Evolutionary conservation across 2,888 invertebrate genomes (phyloP), one percentile per base, ranked within the genome.

Genomic region (Ectemnius cavifrons): DNA sequence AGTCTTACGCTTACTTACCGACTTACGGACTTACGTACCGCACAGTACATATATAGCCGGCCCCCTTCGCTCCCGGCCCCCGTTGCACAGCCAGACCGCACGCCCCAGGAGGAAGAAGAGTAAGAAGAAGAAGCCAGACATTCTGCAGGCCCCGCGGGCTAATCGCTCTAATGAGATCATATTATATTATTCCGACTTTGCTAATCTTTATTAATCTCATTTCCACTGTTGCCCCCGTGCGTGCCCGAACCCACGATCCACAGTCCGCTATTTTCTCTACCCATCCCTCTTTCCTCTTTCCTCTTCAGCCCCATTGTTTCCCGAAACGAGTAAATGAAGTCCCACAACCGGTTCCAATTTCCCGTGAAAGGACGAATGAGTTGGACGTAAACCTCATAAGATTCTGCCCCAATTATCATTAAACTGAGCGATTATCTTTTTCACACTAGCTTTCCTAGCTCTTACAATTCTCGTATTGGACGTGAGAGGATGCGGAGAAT

Each of bases 121-220:
- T 6, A 37, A 37, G 79, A 79, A 78, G 80, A 85, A 85, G 89
- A 90, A 90, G 89, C 89, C 90, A 89, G 89, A 90, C 89, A 88
- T 88, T 85, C 85, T 84, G 86, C 86, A 84, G 86, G 84, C 83
- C 82, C 85, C 85, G 81, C 82, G 83, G 82, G 89, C 89, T 90
- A 89, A 89, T 89, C 90, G 89, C 82, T 86, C 87, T 89, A 90
- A 90, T 86, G 88, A 89, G 90, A 90, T 90, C 89, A 89, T 89
- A 87, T 88, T 89, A 85, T 89, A 89, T 90, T 90, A 90, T 90
- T 89, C 85, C 88, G 84, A 88, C 88, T 89, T 86, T 86, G 83
- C 87, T 89, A 89, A 89, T 89, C 89, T 88, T 89, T 88, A 89
- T 89, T 90, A 89, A 90, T 89, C 89, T 87, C 84, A 85, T 89